A percentile compares a stretch with the other conserved stretches of the same genome.
Evolutionary conservation across 2,888 invertebrate genomes (phyloP).

Genomic region (Tubulanus polymorphus): DNA sequence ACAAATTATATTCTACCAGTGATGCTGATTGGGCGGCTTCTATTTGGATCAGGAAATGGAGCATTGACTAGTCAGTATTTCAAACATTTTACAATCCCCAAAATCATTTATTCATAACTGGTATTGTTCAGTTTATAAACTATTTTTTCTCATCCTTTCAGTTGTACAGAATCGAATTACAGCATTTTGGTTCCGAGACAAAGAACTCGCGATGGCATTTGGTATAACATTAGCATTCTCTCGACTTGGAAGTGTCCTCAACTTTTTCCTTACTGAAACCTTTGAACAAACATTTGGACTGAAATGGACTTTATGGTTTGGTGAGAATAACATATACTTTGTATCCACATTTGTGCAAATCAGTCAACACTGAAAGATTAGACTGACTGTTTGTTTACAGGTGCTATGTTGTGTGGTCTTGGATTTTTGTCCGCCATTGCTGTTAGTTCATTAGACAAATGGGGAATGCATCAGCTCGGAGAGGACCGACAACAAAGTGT

Average conservation of each 20-base stretch:
- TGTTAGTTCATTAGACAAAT: conserved; percentile 47
- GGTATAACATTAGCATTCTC: conserved; percentile 53
- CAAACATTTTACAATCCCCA: too few relatives aligned
- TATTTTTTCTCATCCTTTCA: conserved; percentile 22
- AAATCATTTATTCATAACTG: too few relatives aligned
- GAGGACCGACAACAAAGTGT: conserved; percentile 33
- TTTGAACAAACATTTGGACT: conserved; percentile 45
- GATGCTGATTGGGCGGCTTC: conserved; percentile 51
- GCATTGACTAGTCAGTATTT: conserved; percentile 52
- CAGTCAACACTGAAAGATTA: background rate
- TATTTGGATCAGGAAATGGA: conserved; percentile 55
- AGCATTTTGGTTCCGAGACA: conserved; percentile 53
- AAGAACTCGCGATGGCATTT: conserved; percentile 53
- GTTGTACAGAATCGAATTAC: conserved; percentile 54
- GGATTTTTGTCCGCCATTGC: conserved; percentile 51
- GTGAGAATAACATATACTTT: conserved; percentile 26
- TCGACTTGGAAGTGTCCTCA: conserved; percentile 52
- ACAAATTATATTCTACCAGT: conserved; percentile 49
- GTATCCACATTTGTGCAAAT: background rate
- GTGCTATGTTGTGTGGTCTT: conserved; percentile 51
- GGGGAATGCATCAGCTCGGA: conserved; percentile 46
- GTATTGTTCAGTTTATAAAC: too few relatives aligned
- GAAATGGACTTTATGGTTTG: conserved; percentile 52
- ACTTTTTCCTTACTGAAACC: conserved; percentile 49
- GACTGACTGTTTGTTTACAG: conserved; percentile 24